Evolutionary conservation across 2,888 invertebrate species (phyloP).

Genomic region (Branchellion lobata): DNA sequence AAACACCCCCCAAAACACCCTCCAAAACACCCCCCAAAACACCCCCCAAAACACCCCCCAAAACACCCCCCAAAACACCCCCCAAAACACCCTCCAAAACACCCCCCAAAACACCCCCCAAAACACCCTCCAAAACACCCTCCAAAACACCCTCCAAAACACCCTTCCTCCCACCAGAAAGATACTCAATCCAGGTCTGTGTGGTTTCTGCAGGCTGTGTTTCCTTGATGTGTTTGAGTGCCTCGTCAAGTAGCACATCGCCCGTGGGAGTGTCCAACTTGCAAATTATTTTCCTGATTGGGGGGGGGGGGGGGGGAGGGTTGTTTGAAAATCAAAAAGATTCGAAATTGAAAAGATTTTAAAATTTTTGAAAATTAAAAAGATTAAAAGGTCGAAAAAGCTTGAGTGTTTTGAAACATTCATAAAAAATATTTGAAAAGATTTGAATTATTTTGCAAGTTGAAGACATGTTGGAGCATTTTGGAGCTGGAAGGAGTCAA

Average conservation of each 20-base stretch:
- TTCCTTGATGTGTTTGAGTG: conserved; percentile 94
- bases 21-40: background rate
- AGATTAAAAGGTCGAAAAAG: too few relatives aligned
- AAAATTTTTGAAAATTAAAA: too few relatives aligned
- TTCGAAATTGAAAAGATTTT: too few relatives aligned
- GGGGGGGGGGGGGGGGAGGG: background rate
- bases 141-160: conserved; percentile 72
- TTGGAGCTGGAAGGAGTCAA: too few relatives aligned
- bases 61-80: too few relatives aligned
- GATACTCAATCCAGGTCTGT: conserved; percentile 98
- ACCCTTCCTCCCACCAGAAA: conserved; percentile 75
- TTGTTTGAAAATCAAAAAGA: too few relatives aligned
- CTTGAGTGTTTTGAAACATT: too few relatives aligned
- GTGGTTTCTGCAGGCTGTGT: conserved; percentile 95
- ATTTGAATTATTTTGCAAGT: too few relatives aligned
- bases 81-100: background rate
- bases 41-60: too few relatives aligned
- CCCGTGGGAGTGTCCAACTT: conserved; percentile 89
- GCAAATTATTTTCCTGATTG: conserved; percentile 69
- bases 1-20: background rate
- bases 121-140: background rate
- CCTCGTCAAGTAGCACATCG: conserved; percentile 84
- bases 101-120: background rate
- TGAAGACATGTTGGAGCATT: too few relatives aligned
- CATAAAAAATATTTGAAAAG: too few relatives aligned